These are phyloP conservation scores for Psococerastis gibbosa DNA, from an alignment of 2,888 invertebrate genomes.

Conservation along the genomic window DNA sequence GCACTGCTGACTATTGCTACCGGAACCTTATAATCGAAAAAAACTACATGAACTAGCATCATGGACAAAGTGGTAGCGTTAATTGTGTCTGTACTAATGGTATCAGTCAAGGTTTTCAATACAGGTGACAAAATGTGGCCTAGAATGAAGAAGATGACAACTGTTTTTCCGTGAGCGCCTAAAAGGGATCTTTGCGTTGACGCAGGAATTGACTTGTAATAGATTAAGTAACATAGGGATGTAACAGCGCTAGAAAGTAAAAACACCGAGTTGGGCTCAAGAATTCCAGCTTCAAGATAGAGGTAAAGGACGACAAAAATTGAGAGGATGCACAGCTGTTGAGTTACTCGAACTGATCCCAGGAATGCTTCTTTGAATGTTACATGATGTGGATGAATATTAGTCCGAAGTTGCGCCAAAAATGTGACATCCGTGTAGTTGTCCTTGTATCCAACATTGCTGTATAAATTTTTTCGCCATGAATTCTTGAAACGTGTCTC, in stretches of 20 bases:
- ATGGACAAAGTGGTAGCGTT: conserved; percentile 80
- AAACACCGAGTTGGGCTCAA: conserved; percentile 43
- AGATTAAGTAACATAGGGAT: conserved; percentile 40
- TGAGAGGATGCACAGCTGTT: conserved; percentile 59
- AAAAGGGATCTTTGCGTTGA: no score
- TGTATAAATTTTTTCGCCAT: conserved; percentile 84
- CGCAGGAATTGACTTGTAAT: conserved; percentile 24
- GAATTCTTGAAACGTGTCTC: no score
- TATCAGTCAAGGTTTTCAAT: conserved; percentile 83
- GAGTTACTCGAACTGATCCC: conserved; percentile 59
- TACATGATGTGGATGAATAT: conserved; percentile 58
- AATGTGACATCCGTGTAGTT: conserved; percentile 83
- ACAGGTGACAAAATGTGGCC: conserved; percentile 83
- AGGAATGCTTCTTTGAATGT: conserved; percentile 45
- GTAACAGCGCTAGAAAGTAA: conserved; percentile 35
- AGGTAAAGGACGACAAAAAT: conserved; percentile 53
- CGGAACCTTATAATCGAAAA: conserved; percentile 79
- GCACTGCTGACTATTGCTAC: conserved; percentile 81
- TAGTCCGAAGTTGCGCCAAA: conserved; percentile 64
- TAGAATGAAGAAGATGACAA: conserved; percentile 62
- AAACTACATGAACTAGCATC: conserved; percentile 72
- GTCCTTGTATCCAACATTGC: conserved; percentile 70
- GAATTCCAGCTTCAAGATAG: conserved; percentile 47
- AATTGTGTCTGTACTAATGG: conserved; percentile 94
- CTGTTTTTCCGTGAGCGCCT: conserved; percentile 59